A percentile compares a stretch with the other conserved stretches of the same genome.
These are phyloP conservation scores for Gobio occitaniae DNA, from an alignment of 2,797 vertebrate genomes.

Conservation along the genomic window DNA sequence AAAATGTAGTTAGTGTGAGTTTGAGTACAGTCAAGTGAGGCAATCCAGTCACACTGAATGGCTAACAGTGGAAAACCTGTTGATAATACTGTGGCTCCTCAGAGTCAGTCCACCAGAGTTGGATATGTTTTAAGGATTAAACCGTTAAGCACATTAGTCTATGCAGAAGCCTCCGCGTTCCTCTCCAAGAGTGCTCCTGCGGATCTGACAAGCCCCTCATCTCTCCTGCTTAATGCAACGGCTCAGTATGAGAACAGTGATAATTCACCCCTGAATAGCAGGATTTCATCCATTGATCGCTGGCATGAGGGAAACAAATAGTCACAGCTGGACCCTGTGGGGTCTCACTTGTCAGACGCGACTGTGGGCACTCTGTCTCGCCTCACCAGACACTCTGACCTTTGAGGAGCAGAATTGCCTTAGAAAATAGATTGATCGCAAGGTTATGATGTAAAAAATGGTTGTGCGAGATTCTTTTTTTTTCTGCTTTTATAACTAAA, in stretches of 20 bases:
- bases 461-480: not conserved
- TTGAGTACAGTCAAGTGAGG: not conserved
- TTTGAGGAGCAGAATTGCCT: constrained; percentile 47
- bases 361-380: constrained; percentile 8
- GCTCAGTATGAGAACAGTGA: constrained; percentile 36
- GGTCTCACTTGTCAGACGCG: constrained; percentile 30
- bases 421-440: constrained; percentile 53
- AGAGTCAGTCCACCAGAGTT: constrained; percentile 9
- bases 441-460: constrained; percentile 30
- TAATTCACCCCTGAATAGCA: constrained; percentile 45
- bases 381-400: constrained; percentile 50
- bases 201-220: constrained; percentile 14
- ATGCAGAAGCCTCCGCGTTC: not conserved
- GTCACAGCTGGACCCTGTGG: constrained; percentile 33
- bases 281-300: constrained; percentile 56
- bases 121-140: constrained; percentile 43
- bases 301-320: constrained; percentile 45
- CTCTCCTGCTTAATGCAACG: constrained; percentile 22
- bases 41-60: constrained; percentile 12
- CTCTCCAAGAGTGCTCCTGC: not conserved
- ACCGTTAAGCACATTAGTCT: constrained; percentile 36
- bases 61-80: constrained; percentile 19
- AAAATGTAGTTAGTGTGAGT: not conserved
- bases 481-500: not conserved
- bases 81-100: not conserved